These are phyloP conservation scores for Stenoptilia bipunctidactyla DNA, from an alignment of 2,888 invertebrate species.

Conservation along the genomic window DNA sequence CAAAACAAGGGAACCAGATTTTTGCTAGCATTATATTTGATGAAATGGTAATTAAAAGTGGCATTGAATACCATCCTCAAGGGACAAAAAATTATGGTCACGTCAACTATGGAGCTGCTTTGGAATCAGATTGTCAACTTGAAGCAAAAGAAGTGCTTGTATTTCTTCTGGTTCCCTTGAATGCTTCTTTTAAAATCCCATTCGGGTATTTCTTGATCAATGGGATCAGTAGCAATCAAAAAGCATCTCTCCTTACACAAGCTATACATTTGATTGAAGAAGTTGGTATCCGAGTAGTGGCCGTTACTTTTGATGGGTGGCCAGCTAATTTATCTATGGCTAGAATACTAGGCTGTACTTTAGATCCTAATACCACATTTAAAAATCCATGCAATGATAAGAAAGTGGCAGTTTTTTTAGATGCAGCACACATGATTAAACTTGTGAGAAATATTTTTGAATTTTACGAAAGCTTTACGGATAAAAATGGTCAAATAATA, in stretches of 20 bases:
- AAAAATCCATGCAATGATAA: conserved; percentile 2
- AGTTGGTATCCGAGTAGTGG: conserved; percentile 11
- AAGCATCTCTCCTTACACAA: conserved; percentile 10
- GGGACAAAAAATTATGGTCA: conserved; percentile 23
- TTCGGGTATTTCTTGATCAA: conserved; percentile 19
- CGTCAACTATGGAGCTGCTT: conserved; percentile 19
- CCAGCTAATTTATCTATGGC: conserved; percentile 16
- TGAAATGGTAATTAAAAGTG: conserved; percentile 20
- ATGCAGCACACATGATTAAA: conserved; percentile 12
- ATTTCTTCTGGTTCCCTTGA: conserved; percentile 16
- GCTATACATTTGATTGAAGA: conserved; percentile 14
- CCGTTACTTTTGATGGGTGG: conserved; percentile 19
- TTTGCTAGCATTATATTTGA: conserved; percentile 17
- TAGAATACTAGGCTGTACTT: conserved; percentile 13
- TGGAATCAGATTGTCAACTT: conserved; percentile 10
- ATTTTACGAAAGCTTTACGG: no score
- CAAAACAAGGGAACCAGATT: conserved; percentile 8
- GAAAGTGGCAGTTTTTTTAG: not conserved
- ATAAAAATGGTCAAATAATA: no score
- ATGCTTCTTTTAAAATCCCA: conserved; percentile 18
- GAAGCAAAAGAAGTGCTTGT: conserved; percentile 20
- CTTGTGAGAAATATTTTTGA: conserved; percentile 9
- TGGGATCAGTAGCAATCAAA: conserved; percentile 14
- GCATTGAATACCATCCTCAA: conserved; percentile 21
- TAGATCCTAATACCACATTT: conserved; percentile 6